A percentile compares a stretch with the other conserved stretches of the same genome.
Evolutionary conservation across 2,113 vertebrate genomes (phyloP).

Genomic region (Anseranas semipalmata): DNA sequence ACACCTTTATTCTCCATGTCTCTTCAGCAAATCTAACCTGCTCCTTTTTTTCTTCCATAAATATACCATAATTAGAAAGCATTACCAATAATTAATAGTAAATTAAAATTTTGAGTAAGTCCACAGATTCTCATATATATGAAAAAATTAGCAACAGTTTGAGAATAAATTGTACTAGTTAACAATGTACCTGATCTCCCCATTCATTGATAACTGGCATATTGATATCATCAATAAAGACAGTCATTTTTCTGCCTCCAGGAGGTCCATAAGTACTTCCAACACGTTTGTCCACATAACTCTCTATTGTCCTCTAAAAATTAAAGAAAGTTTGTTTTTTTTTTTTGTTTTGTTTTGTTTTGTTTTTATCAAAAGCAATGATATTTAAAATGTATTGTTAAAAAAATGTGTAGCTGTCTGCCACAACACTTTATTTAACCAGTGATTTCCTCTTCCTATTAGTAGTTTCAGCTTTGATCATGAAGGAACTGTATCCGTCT

Average conservation of each 20-base stretch:
- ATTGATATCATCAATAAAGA: slow-evolving; percentile 85
- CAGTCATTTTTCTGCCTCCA: slow-evolving; percentile 81
- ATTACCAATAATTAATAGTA: not conserved
- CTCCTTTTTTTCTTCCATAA: not conserved
- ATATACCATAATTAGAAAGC: not conserved
- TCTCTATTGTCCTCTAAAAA: slow-evolving; percentile 80
- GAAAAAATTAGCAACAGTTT: not conserved
- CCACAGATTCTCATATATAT: not conserved
- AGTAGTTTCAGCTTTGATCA: not conserved
- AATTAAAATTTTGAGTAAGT: not conserved
- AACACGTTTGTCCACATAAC: slow-evolving; percentile 81
- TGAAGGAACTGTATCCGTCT: not conserved
- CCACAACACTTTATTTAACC: not conserved
- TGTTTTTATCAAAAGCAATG: not conserved
- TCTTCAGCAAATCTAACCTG: not conserved
- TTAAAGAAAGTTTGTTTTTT: not conserved
- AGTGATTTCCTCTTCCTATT: not conserved
- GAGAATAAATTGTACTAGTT: not conserved
- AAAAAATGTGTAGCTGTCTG: not conserved
- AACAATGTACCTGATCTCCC: slow-evolving; percentile 81
- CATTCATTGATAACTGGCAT: slow-evolving; percentile 85
- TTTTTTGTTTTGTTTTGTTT: no score
- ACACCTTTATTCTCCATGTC: not conserved
- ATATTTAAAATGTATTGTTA: not conserved
- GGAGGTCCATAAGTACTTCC: slow-evolving; percentile 82